Conservation (phyloP, 1,140 invertebrate species). For the Zaprionus tsacasi region DNA sequence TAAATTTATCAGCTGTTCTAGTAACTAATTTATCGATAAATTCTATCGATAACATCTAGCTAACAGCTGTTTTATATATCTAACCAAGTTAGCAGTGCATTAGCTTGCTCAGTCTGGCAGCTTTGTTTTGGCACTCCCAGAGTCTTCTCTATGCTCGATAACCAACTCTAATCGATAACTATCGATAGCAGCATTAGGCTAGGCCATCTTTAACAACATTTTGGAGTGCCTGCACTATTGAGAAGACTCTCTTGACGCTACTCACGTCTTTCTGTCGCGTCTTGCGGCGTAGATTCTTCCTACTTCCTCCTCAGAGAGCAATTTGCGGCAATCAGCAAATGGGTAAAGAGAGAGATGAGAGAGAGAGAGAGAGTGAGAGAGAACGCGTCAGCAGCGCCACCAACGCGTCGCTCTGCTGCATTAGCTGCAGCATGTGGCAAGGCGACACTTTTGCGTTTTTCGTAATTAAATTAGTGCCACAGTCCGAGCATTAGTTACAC, state of each 20-base stretch:
- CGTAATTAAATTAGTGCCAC: constrained; percentile 82
- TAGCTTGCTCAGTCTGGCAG: background rate
- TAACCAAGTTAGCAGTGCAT: too few relatives aligned
- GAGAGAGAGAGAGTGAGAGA: background rate
- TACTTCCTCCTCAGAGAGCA: constrained; percentile 43
- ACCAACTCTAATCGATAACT: too few relatives aligned
- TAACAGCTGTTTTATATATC: too few relatives aligned
- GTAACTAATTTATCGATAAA: background rate
- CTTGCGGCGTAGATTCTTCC: constrained; percentile 31
- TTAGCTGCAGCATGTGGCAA: constrained; percentile 73
- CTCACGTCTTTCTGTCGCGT: constrained; percentile 12
- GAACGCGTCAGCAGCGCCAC: constrained; percentile 11
- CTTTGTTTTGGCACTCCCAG: too few relatives aligned
- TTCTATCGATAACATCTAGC: background rate
- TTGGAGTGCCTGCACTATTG: constrained; percentile 14
- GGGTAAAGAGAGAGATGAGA: constrained; percentile 35
- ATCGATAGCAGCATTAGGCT: too few relatives aligned
- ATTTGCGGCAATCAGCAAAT: constrained; percentile 81
- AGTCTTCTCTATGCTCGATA: too few relatives aligned
- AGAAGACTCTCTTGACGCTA: constrained; percentile 13
- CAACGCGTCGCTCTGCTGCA: constrained; percentile 31
- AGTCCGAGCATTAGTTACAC: constrained; percentile 78
- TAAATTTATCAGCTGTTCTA: background rate
- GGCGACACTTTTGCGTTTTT: constrained; percentile 82
- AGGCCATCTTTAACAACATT: too few relatives aligned